Evolutionary conservation across 35 echinoderm and acorn worm genomes (phyloP).

Genomic region (Diadema setosum): DNA sequence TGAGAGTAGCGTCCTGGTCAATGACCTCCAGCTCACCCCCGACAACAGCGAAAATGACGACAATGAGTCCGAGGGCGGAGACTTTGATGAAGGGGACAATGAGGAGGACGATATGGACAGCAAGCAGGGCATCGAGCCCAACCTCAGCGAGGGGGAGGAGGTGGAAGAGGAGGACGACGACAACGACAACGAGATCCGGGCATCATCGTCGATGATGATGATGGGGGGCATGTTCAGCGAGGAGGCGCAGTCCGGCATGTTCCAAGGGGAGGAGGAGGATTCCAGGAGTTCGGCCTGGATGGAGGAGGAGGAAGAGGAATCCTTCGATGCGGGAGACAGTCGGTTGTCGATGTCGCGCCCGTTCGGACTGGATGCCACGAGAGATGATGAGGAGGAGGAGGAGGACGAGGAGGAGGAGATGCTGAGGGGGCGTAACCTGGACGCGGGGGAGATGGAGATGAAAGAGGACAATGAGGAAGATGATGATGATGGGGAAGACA

Average conservation of each 20-base stretch:
- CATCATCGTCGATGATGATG: not conserved
- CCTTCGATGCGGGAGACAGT: not conserved
- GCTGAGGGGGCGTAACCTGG: not conserved
- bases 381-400: not conserved
- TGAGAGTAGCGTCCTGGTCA: slow-evolving; percentile 79
- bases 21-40: slow-evolving; percentile 91
- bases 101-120: slow-evolving; percentile 24
- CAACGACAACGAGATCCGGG: not conserved
- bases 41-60: slow-evolving; percentile 92
- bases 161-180: not conserved
- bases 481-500: slow-evolving; percentile 1
- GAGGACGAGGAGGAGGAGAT: not conserved
- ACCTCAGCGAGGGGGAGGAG: not conserved
- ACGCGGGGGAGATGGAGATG: slow-evolving; percentile 19
- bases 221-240: not conserved
- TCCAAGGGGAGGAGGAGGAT: not conserved
- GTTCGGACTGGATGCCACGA: not conserved
- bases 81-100: slow-evolving; percentile 46
- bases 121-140: not conserved
- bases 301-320: not conserved
- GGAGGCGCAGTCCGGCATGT: not conserved
- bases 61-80: slow-evolving; percentile 25
- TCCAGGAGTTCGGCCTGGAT: not conserved
- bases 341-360: not conserved
- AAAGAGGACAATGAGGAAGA: slow-evolving; percentile 20